Evolutionary conservation across 2,113 vertebrate genomes (phyloP).

Genomic region (Nanorana parkeri): DNA sequence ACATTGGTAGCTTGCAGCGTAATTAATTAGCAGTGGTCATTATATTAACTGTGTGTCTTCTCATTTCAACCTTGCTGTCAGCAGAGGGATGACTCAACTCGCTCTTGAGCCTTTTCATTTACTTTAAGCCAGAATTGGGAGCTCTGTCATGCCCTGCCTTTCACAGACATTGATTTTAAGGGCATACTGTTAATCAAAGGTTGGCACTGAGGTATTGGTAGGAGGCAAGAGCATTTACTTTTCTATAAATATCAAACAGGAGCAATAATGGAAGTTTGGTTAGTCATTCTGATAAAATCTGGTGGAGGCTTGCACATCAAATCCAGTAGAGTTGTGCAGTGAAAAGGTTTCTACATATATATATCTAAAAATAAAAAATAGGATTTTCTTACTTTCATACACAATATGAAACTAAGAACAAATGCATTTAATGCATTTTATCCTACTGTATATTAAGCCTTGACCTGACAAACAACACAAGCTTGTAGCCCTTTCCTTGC

Average conservation of each 20-base stretch:
- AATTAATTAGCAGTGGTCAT: constrained; percentile 37
- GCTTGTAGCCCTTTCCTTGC: too few species aligned
- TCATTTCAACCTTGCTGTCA: constrained; percentile 29
- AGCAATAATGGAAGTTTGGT: constrained; percentile 11
- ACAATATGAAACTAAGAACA: too few species aligned
- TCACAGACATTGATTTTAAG: constrained; percentile 19
- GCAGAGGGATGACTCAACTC: constrained; percentile 21
- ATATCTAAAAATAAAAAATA: not conserved
- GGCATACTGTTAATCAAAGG: constrained; percentile 20
- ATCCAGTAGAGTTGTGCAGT: not conserved
- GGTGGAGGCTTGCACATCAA: not conserved
- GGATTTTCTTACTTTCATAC: too few species aligned
- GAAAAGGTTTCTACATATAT: not conserved
- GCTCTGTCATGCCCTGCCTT: constrained; percentile 8
- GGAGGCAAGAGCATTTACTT: constrained; percentile 6
- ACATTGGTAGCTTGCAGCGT: constrained; percentile 19
- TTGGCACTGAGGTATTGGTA: constrained; percentile 4
- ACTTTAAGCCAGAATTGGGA: not conserved
- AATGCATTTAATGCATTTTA: too few species aligned
- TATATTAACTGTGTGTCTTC: not conserved
- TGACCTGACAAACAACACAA: too few species aligned
- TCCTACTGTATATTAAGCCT: too few species aligned
- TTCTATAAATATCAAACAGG: constrained; percentile 33
- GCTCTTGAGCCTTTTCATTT: not conserved
- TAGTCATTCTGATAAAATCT: not conserved